Percentiles rank a stretch among this genome's conserved stretches.
These are phyloP conservation scores for Eulacestoma nigropectus DNA, from an alignment of 2,113 vertebrate genomes.

Conservation along the genomic window DNA sequence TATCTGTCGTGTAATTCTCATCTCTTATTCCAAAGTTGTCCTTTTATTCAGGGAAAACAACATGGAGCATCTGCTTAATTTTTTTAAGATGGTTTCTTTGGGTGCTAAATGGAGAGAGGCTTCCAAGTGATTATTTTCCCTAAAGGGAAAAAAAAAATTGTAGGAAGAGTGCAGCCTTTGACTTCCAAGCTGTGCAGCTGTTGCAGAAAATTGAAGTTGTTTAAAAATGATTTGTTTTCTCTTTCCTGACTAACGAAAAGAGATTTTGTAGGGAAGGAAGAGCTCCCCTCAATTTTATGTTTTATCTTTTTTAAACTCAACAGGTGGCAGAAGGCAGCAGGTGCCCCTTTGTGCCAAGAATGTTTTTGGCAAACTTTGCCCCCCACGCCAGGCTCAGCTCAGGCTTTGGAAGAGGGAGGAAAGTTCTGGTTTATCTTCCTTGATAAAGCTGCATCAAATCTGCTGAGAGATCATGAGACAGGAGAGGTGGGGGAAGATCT, in stretches of 20 bases:
- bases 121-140: background rate
- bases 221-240: background rate
- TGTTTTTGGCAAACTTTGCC: background rate
- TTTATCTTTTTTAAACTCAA: background rate
- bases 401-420: background rate
- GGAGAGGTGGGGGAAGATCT: background rate
- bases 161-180: background rate
- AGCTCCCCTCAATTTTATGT: background rate
- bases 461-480: background rate
- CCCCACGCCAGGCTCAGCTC: background rate
- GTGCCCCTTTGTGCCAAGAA: background rate
- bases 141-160: background rate
- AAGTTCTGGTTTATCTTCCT: background rate
- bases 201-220: background rate
- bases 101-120: background rate
- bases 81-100: background rate
- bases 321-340: background rate
- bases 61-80: background rate
- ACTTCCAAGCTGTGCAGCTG: background rate
- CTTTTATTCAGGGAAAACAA: background rate
- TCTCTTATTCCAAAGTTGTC: background rate
- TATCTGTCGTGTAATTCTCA: background rate
- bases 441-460: background rate
- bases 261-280: background rate
- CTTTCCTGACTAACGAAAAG: background rate